Conservation (phyloP, 2,797 vertebrate genomes). For the Scleropages formosus region DNA sequence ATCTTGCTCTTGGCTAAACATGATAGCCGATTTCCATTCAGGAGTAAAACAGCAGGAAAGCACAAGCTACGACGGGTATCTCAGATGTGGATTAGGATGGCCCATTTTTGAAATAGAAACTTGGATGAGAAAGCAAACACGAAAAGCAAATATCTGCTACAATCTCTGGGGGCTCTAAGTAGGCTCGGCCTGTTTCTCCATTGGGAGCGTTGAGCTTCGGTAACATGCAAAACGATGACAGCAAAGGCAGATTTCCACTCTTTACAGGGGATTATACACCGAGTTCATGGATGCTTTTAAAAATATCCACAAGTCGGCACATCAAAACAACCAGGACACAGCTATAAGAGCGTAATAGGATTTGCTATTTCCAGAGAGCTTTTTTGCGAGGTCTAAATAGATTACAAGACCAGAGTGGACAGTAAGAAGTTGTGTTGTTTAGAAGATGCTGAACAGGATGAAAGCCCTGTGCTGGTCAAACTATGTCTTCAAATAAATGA, state of each 20-base stretch:
- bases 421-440: background rate
- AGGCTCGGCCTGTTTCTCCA: background rate
- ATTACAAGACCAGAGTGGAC: background rate
- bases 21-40: background rate
- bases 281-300: background rate
- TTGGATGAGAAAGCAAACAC: background rate
- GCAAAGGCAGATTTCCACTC: background rate
- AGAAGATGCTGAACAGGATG: background rate
- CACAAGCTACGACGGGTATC: too few relatives aligned
- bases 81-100: constrained; percentile 3
- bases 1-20: background rate
- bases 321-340: background rate
- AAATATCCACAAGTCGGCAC: background rate
- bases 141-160: too few relatives aligned
- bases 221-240: constrained; percentile 1
- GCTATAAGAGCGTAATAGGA: background rate
- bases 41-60: background rate
- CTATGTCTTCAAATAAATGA: background rate
- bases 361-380: background rate
- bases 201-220: background rate
- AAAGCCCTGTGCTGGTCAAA: background rate
- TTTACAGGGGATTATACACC: background rate
- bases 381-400: background rate
- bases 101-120: too few relatives aligned
- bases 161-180: too few relatives aligned